A percentile compares a stretch with the other conserved stretches of the same genome.
Evolutionary conservation across 2,888 invertebrate species (phyloP).

Genomic region (Leucophenga maculata): DNA sequence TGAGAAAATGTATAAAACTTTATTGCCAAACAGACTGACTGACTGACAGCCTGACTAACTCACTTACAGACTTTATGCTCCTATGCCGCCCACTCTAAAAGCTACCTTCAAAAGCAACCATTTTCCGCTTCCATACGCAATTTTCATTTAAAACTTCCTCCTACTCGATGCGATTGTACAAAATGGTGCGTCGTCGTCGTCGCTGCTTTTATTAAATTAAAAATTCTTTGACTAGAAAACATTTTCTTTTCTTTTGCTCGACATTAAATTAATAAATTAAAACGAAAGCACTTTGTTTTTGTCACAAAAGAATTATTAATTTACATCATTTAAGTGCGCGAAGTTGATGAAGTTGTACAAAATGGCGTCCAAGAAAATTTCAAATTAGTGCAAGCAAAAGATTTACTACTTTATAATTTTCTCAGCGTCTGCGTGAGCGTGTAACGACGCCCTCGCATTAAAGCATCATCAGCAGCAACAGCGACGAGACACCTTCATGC

Average conservation of each 20-base stretch:
- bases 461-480: too few relatives aligned
- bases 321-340: conserved; percentile 54
- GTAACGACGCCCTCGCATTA: not conserved
- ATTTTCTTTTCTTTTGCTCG: not conserved
- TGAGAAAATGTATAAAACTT: conserved; percentile 44
- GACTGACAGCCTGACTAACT: too few relatives aligned
- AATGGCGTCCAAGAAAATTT: too few relatives aligned
- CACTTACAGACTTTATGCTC: too few relatives aligned
- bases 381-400: conserved; percentile 49
- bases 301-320: conserved; percentile 51
- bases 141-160: conserved; percentile 1
- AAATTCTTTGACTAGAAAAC: conserved; percentile 3
- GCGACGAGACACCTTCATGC: not conserved
- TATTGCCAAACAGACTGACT: conserved; percentile 55
- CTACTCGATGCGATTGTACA: too few relatives aligned
- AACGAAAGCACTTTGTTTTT: conserved; percentile 63
- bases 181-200: too few relatives aligned
- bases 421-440: not conserved
- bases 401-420: conserved; percentile 20
- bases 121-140: too few relatives aligned
- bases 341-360: too few relatives aligned
- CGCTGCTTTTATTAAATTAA: conserved; percentile 16
- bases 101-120: too few relatives aligned
- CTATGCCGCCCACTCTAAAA: not conserved
- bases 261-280: conserved; percentile 66